Evolutionary conservation across 2,888 invertebrate genomes (phyloP).

Genomic region (Xanthia togata): DNA sequence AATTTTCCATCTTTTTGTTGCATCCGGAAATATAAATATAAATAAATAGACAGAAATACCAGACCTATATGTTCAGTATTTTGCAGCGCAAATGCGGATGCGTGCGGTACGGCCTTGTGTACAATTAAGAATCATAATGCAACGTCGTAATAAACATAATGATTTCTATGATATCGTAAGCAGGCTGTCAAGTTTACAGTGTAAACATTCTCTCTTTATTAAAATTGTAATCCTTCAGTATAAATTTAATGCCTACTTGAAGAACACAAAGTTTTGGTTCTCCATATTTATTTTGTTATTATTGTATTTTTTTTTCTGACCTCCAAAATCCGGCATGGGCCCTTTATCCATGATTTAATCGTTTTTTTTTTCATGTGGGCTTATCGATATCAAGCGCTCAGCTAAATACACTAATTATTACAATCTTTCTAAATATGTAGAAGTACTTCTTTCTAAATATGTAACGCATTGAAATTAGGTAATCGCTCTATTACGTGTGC

Average conservation of each 20-base stretch:
- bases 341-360: background rate
- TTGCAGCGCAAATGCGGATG: slow-evolving; percentile 58
- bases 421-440: slow-evolving; percentile 35
- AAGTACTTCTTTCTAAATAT: slow-evolving; percentile 25
- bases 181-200: background rate
- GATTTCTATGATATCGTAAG: slow-evolving; percentile 12
- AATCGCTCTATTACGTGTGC: slow-evolving; percentile 50
- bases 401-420: background rate
- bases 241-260: background rate
- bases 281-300: background rate
- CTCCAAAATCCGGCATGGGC: background rate
- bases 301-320: background rate
- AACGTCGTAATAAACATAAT: slow-evolving; percentile 45
- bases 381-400: background rate
- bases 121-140: slow-evolving; percentile 51
- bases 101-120: slow-evolving; percentile 50
- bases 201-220: slow-evolving; percentile 3
- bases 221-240: background rate
- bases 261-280: background rate
- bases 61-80: slow-evolving; percentile 42
- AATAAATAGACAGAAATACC: slow-evolving; percentile 37
- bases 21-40: slow-evolving; percentile 26
- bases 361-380: background rate
- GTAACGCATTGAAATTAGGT: slow-evolving; percentile 36
- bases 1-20: slow-evolving; percentile 36